These are phyloP conservation scores for Avahi laniger DNA, from an alignment of 2,797 vertebrate species.

Conservation along the genomic window DNA sequence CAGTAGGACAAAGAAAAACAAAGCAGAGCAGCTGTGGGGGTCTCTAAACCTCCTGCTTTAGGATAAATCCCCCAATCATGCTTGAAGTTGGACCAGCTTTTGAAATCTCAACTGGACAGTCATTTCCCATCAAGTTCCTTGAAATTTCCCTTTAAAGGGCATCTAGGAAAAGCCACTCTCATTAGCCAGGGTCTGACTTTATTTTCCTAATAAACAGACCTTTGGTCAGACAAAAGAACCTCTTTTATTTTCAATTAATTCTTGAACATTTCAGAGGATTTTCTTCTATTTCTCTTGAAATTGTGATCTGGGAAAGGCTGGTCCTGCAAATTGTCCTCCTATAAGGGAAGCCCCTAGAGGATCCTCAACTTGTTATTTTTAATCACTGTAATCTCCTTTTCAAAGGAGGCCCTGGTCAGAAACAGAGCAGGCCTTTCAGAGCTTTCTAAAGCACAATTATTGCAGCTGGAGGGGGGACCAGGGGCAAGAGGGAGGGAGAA, in stretches of 20 bases:
- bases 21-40: conserved; percentile 51
- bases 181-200: conserved; percentile 68
- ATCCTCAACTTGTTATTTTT: conserved; percentile 79
- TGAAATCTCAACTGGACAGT: conserved; percentile 60
- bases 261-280: conserved; percentile 67
- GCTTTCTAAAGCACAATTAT: conserved; percentile 75
- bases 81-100: conserved; percentile 64
- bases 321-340: conserved; percentile 72
- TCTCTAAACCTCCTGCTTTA: conserved; percentile 36
- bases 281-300: conserved; percentile 71
- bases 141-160: conserved; percentile 71
- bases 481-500: background rate
- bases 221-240: conserved; percentile 59
- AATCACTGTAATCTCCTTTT: conserved; percentile 80
- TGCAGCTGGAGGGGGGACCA: background rate
- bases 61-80: conserved; percentile 62
- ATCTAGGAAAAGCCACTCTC: conserved; percentile 73
- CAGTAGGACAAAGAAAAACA: conserved; percentile 42
- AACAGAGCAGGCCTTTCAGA: conserved; percentile 77
- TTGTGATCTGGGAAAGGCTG: conserved; percentile 72
- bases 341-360: conserved; percentile 73
- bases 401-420: conserved; percentile 72
- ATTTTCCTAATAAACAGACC: conserved; percentile 78
- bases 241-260: conserved; percentile 71
- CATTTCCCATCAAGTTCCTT: conserved; percentile 71